Base-by-base conservation (phyloP, 1,140 invertebrate genomes). In the Drosophila willistoni region DNA sequence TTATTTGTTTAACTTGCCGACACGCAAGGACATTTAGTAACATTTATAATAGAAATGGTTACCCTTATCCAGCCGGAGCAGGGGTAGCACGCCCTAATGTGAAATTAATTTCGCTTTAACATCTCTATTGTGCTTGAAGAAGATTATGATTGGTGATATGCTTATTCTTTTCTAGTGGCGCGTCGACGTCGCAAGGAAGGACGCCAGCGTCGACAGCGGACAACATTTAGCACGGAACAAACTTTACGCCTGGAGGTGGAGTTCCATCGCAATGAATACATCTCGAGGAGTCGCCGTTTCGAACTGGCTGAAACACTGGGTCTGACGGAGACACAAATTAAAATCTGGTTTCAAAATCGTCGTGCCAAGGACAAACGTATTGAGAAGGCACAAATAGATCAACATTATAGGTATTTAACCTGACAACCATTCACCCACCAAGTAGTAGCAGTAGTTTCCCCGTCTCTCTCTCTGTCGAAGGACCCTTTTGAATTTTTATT, bases 311-410 rank as follows among this genome's bases (percentile, higher is more conserved):
- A 96, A 70, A 94, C 95, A 0, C 92, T 99, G 22, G 93, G 94
- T 55, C 93, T 99, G 7, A 97, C 97, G 2, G 98, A 99, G 92
- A 98, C 97, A 0, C 97, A 98, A 93, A 98, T 98, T 60, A 98
- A 98, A 93, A 98, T 98, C 71, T 98, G 98, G 98, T 99, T 98
- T 91, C 98, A 99, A 92, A 99, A 99, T 92, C 93, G 98, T 56
- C 93, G 98, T 74, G 98, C 98, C 7, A 99, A 99, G 92, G 98
- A 99, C 87, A 99, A 99, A 93, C 93, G 98, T 57, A 97, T 99
- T 68, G 98, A 99, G 90, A 99, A 99, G 87, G 97, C 98, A 0
- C 97, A 98, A 64, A 93, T 98, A 29, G 98, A 99, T 93, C 97
- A 98, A 84, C 97, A 98, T 73, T 97, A 97, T 92, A 96, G 98